phyloP scores from a whole-genome alignment of 1,140 invertebrate genomes.

The Drosophila busckii region DNA sequence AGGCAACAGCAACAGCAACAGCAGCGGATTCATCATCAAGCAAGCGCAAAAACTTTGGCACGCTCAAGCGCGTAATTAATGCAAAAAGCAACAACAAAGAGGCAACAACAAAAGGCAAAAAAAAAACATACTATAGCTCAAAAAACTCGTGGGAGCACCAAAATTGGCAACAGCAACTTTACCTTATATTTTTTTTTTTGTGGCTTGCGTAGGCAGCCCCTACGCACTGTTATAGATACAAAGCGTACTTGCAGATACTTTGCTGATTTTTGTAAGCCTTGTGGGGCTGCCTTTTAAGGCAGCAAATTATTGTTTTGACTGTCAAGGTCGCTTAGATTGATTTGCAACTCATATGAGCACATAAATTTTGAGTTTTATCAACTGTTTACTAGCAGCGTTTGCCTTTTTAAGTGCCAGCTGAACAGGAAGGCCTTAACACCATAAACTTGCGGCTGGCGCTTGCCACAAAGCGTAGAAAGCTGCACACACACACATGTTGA shows the following conservation, averaged over 20 bases:
- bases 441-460: too few relatives aligned
- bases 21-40: slow-evolving; percentile 34
- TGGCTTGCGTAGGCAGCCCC: slow-evolving; percentile 37
- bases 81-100: slow-evolving; percentile 48
- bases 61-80: slow-evolving; percentile 74
- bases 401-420: too few relatives aligned
- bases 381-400: too few relatives aligned
- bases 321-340: slow-evolving; percentile 68
- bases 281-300: slow-evolving; percentile 56
- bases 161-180: slow-evolving; percentile 65
- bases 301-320: slow-evolving; percentile 65
- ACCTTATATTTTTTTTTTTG: slow-evolving; percentile 14
- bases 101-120: slow-evolving; percentile 16
- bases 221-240: slow-evolving; percentile 15
- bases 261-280: slow-evolving; percentile 20
- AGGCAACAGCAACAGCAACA: slow-evolving; percentile 13
- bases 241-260: slow-evolving; percentile 20
- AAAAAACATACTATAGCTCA: slow-evolving; percentile 10
- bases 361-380: too few relatives aligned
- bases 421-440: too few relatives aligned
- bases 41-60: slow-evolving; percentile 59
- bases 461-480: too few relatives aligned
- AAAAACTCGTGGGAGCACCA: slow-evolving; percentile 64
- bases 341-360: slow-evolving; percentile 40
- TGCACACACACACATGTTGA: too few relatives aligned